A percentile compares a stretch with the other conserved stretches of the same genome.
Conservation (phyloP, 1,140 invertebrate species). For the Diplogasteroides magnus region DNA sequence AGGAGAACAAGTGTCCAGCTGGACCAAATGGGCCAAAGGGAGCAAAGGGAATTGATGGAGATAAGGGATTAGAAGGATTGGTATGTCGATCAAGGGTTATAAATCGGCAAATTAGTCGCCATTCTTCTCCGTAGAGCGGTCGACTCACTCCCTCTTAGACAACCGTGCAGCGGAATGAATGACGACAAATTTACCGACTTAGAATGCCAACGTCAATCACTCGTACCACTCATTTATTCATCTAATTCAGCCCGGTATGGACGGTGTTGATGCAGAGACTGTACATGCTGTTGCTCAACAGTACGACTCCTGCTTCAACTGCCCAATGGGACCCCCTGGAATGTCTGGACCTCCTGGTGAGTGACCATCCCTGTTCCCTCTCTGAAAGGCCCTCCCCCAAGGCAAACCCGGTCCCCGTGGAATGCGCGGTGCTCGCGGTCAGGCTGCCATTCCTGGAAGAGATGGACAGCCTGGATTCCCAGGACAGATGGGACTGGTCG, state of each 20-base stretch:
- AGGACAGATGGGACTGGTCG: slow-evolving; percentile 27
- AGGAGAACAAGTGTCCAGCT: slow-evolving; percentile 30
- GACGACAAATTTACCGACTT: too few relatives aligned
- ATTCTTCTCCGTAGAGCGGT: too few relatives aligned
- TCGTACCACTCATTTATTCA: too few relatives aligned
- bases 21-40: slow-evolving; percentile 37
- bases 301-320: slow-evolving; percentile 33
- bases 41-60: slow-evolving; percentile 29
- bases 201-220: too few relatives aligned
- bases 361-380: not conserved
- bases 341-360: slow-evolving; percentile 21
- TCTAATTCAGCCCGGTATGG: slow-evolving; percentile 23
- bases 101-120: not conserved
- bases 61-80: slow-evolving; percentile 28
- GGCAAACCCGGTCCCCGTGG: not conserved
- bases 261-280: slow-evolving; percentile 23
- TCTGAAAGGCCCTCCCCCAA: not conserved
- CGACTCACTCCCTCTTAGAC: too few relatives aligned
- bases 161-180: too few relatives aligned
- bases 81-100: not conserved
- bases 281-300: slow-evolving; percentile 6
- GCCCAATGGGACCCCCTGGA: slow-evolving; percentile 26
- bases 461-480: slow-evolving; percentile 34
- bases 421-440: slow-evolving; percentile 35
- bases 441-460: slow-evolving; percentile 30